phyloP scores from a whole-genome alignment of 1,140 invertebrate genomes.

The Apis laboriosa region DNA sequence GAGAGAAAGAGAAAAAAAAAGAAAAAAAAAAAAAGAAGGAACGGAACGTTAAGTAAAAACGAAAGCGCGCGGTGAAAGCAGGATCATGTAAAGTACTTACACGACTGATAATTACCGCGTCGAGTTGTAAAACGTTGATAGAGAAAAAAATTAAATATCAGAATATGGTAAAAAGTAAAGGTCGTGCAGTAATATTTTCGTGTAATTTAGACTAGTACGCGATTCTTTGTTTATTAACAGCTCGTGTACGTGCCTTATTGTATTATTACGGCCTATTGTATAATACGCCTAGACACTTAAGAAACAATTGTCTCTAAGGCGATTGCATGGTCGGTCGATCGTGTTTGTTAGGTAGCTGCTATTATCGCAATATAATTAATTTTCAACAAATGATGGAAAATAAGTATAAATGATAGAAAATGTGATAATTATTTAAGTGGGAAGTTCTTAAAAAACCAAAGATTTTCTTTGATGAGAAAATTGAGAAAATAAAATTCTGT shows the following conservation, averaged over 20 bases:
- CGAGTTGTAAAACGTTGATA: conserved; percentile 36
- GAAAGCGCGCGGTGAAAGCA: conserved; percentile 45
- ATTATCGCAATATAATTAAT: not conserved
- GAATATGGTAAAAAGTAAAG: conserved; percentile 11
- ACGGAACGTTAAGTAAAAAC: conserved; percentile 32
- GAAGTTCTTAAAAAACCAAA: not conserved
- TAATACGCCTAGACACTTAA: conserved; percentile 2
- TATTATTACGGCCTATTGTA: conserved; percentile 5
- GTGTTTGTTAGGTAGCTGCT: conserved; percentile 15
- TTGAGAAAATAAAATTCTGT: not conserved
- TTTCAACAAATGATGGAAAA: not conserved
- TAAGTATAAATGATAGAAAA: not conserved
- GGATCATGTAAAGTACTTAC: conserved; percentile 24
- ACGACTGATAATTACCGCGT: conserved; percentile 29
- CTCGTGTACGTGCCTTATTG: not conserved
- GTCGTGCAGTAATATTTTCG: conserved; percentile 6
- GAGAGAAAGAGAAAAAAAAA: not conserved
- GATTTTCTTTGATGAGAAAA: not conserved
- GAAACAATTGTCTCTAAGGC: conserved; percentile 38
- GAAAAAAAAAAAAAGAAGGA: not conserved
- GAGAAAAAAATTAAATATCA: conserved; percentile 24
- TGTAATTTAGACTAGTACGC: not conserved
- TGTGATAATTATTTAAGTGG: not conserved
- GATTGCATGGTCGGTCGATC: conserved; percentile 22
- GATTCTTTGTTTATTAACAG: conserved; percentile 50